Evolutionary conservation across 2,888 invertebrate genomes (phyloP).

Genomic region (Harpagoxenus sublaevis): DNA sequence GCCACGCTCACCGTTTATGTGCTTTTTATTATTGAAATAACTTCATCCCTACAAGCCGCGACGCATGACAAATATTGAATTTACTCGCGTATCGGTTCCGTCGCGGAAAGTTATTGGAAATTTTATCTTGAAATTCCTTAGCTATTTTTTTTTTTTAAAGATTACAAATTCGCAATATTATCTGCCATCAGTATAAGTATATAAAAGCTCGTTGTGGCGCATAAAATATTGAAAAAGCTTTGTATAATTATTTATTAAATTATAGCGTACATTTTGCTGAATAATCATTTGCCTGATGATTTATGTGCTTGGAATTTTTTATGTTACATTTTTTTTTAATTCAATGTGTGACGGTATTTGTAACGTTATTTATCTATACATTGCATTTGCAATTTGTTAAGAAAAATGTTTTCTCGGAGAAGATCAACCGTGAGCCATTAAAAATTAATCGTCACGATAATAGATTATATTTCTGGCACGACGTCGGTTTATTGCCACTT

Average conservation of each 20-base stretch:
- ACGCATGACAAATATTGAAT: slow-evolving; percentile 38
- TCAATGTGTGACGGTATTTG: not conserved
- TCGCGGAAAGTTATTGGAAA: slow-evolving; percentile 27
- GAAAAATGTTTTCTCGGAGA: not conserved
- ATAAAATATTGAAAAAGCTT: not conserved
- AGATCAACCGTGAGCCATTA: slow-evolving; percentile 5
- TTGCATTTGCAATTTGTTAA: slow-evolving; percentile 12
- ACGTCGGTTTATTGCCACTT: slow-evolving; percentile 38
- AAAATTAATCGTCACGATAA: slow-evolving; percentile 20
- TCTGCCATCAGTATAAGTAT: not conserved
- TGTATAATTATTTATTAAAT: not conserved
- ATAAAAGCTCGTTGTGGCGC: not conserved
- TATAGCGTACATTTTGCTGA: not conserved
- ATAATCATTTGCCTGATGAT: not conserved
- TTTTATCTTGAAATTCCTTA: slow-evolving; percentile 42
- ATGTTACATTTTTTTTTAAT: not conserved
- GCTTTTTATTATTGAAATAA: slow-evolving; percentile 29
- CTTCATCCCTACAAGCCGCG: not conserved
- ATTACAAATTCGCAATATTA: slow-evolving; percentile 28
- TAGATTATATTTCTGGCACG: slow-evolving; percentile 5
- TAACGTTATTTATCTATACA: not conserved
- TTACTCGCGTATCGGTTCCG: not conserved
- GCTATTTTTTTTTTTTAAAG: slow-evolving; percentile 54
- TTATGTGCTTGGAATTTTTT: not conserved
- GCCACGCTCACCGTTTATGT: slow-evolving; percentile 28